These are phyloP conservation scores for Drosophila sordidapex DNA, from an alignment of 2,888 invertebrate genomes.

Conservation along the genomic window DNA sequence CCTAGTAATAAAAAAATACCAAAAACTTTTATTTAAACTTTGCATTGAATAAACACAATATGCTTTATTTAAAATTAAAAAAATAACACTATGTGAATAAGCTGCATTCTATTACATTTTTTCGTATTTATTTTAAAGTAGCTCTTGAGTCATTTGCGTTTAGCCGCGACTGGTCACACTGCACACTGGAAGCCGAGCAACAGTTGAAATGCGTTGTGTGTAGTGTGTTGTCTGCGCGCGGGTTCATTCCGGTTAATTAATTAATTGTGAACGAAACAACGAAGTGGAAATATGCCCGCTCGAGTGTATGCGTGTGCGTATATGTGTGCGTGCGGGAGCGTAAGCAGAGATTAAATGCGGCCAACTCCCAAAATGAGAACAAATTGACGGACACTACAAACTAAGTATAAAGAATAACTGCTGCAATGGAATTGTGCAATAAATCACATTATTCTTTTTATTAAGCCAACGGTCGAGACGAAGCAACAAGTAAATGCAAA, in stretches of 20 bases:
- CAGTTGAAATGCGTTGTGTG: conserved; percentile 45
- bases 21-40: neutral
- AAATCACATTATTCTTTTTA: conserved; percentile 21
- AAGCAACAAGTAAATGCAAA: conserved; percentile 38
- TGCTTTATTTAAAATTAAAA: neutral
- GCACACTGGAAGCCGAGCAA: conserved; percentile 42
- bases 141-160: neutral
- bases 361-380: conserved; percentile 80
- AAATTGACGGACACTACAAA: conserved; percentile 29
- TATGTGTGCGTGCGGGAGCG: conserved; percentile 61
- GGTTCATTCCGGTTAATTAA: conserved; percentile 62
- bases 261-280: conserved; percentile 65
- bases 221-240: conserved; percentile 26
- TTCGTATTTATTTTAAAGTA: neutral
- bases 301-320: conserved; percentile 35
- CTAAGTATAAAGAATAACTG: conserved; percentile 25
- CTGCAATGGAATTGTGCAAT: conserved; percentile 50
- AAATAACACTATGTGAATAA: neutral
- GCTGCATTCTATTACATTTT: neutral
- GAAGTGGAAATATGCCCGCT: conserved; percentile 58
- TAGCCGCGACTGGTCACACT: conserved; percentile 35
- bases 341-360: conserved; percentile 64
- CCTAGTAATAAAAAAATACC: conserved; percentile 26
- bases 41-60: neutral
- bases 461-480: conserved; percentile 5